phyloP scores from a whole-genome alignment of 2,113 vertebrate species.

The Notarius quadriscutis region DNA sequence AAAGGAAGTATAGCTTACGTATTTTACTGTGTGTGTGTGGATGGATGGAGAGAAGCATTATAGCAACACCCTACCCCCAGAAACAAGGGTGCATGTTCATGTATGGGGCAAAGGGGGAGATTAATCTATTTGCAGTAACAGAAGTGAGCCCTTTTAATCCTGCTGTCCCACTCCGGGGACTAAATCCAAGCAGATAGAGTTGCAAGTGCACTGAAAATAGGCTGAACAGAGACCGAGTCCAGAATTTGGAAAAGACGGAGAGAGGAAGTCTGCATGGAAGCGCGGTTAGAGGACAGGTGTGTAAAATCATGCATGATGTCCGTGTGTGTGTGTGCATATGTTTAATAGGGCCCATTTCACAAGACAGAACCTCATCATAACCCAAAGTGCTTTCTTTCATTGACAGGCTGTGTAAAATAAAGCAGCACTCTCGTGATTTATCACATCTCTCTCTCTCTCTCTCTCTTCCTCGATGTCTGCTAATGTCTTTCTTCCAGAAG shows the following conservation, averaged over 20 bases:
- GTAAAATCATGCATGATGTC: neutral
- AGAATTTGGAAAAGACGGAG: constrained; percentile 47
- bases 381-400: constrained; percentile 26
- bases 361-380: constrained; percentile 33
- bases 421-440: constrained; percentile 20
- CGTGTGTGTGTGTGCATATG: neutral
- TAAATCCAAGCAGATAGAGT: constrained; percentile 68
- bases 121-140: constrained; percentile 72
- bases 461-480: neutral
- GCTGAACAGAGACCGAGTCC: constrained; percentile 59
- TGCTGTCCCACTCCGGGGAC: constrained; percentile 51
- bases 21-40: neutral
- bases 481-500: constrained; percentile 23
- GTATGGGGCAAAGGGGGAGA: constrained; percentile 46
- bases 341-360: constrained; percentile 26
- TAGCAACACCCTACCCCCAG: constrained; percentile 36
- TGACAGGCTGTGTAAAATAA: constrained; percentile 20
- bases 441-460: constrained; percentile 2
- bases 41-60: constrained; percentile 44
- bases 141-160: constrained; percentile 70
- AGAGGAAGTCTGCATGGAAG: constrained; percentile 43
- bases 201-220: constrained; percentile 76
- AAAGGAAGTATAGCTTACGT: neutral
- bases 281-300: constrained; percentile 39
- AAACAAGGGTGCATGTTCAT: constrained; percentile 38